Base-by-base conservation (phyloP, 1,140 invertebrate genomes). In the Helicoverpa zea region DNA sequence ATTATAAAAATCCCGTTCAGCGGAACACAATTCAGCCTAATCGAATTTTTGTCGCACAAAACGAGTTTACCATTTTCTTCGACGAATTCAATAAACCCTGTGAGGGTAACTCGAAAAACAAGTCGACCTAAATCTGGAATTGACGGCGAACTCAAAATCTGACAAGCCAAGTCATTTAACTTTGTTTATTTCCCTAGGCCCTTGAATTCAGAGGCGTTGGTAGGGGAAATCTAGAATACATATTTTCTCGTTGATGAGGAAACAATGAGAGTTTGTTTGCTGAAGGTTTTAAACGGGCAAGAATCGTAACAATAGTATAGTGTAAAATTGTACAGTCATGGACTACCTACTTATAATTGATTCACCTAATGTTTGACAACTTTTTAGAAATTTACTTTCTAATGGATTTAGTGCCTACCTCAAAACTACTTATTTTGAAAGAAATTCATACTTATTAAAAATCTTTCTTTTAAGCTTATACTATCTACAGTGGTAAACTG, bases 11-110 rank as follows among this genome's bases (percentile, higher is more conserved):
- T 12, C 68, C 30, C 51, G 51, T 72, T 54, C 12, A 43, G 13
- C 3, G 2, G 49, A 43, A 73, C 23, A 76, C 43, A 49, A 51
- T 76, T 76, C 29, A 18, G 2, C 59, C 58, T 76, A 76, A 76
- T 76, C 74, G 74, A 76, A 76, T 76, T 76, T 76, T 63, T 75
- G 54, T 51, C 74, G 23, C 14, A n/a, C 74, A 52, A 76, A 76
- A 64, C 58, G 58, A 76, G 74, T 76, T 76, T 63, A 63, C 74
- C 59, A 64, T 63, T 64, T 76, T 76, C 74, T 76, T 64, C 59
- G n/a, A 29, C 23, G 59, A 47, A 76, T 76, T 76, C 74, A 76
- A 76, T 63, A 63, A 76, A 23, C 35, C 47, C 43, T 63, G 13
- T 9, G 59, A 29, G 58, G 43, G 74, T 52, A 64, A 76, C 47